Evolutionary conservation across 2,113 vertebrate species (phyloP).

Genomic region (Junco hyemalis): DNA sequence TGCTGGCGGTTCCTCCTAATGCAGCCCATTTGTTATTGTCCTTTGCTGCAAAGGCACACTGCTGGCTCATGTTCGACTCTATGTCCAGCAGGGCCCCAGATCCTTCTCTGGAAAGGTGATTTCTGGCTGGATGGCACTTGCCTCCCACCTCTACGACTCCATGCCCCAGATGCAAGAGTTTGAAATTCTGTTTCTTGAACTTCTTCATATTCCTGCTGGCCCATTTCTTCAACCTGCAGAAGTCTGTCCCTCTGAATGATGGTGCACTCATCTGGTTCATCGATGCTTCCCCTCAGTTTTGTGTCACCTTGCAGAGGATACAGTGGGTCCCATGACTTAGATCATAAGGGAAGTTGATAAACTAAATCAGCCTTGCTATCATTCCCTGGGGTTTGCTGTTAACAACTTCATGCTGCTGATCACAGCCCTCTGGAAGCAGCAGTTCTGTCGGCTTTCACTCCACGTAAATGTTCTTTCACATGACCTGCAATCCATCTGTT

Average conservation of each 20-base stretch:
- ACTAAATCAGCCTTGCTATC: background rate
- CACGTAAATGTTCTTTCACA: background rate
- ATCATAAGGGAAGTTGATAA: background rate
- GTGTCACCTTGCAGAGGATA: background rate
- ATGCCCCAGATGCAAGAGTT: background rate
- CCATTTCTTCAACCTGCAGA: background rate
- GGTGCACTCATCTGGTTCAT: too few relatives aligned
- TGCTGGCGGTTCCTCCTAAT: background rate
- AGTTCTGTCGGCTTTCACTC: background rate
- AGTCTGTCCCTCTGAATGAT: background rate
- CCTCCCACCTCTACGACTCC: background rate
- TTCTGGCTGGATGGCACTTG: background rate
- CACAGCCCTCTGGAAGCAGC: background rate
- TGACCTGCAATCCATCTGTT: background rate
- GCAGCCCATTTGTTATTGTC: background rate
- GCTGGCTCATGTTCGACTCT: background rate
- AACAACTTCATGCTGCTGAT: background rate
- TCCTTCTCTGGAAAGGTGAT: background rate
- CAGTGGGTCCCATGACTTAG: too few relatives aligned
- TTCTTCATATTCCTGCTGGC: background rate
- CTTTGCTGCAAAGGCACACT: background rate
- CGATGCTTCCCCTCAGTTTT: background rate
- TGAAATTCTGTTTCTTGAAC: background rate
- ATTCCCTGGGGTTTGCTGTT: background rate
- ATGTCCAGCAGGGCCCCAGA: background rate